Evolutionary conservation across 2,797 vertebrate species (phyloP), one percentile per base, ranked within the genome.

Genomic region (Cygnus olor): DNA sequence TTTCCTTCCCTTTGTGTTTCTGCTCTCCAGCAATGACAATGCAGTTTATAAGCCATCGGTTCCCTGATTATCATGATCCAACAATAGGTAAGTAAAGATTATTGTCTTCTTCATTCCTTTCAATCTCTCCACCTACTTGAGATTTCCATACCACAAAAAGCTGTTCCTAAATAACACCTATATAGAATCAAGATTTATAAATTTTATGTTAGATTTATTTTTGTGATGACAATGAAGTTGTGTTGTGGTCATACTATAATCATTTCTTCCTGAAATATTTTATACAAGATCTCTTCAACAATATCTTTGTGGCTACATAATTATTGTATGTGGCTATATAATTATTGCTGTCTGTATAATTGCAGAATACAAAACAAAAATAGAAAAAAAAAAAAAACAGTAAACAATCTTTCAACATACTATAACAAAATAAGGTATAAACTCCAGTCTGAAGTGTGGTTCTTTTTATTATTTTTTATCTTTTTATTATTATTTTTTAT

Each of bases 21-120:
- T 57, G 2, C 34, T 81, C 24, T 40, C 11, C 92, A 98, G 98
- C 98, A 89, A 98, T 98, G 98, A 98, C 98, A 76, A 98, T 98
- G 97, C 97, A 98, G 73, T 98, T 98, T 93, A 98, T 98, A 47
- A 98, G 97, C 47, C 98, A 98, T 78, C 95, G 93, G 2, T 98
- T 98, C 40, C 98, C 97, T 80, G 98, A 98, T 49, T 98, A 98
- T 69, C 97, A 98, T 44, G 97, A 98, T 51, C 98, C 98, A 47
- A 98, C 97, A 10, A 98, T 98, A 73, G 98, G 98, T 98, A 73
- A 98, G 97, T 95, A 72, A 17, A 73, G 2, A 9, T 6, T 79
- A 14, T 88, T 70, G 28, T 76, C 12, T 82, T 5, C 4, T 80
- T 82, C 51, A 47, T 5, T 5, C 11, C 9, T 80, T 80, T 56